Conservation (phyloP, 2,113 vertebrate species). For the Hemiscyllium ocellatum region DNA sequence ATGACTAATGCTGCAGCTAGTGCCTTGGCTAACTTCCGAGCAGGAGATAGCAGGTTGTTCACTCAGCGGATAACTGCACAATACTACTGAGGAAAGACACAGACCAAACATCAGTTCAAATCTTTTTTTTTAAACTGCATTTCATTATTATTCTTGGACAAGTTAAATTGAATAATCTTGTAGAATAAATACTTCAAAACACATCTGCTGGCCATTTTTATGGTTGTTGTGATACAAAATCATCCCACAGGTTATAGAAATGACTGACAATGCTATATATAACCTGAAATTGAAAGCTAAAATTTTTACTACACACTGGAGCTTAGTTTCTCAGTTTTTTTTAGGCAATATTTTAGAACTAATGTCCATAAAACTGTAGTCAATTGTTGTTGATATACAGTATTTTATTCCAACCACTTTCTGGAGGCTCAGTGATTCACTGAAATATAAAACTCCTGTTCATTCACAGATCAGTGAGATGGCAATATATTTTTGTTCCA, state of each 20-base stretch:
- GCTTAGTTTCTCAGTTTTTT: slow-evolving; percentile 1
- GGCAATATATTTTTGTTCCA: not conserved
- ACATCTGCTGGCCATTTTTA: not conserved
- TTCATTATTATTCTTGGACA: not conserved
- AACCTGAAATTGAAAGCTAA: slow-evolving; percentile 5
- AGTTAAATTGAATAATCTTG: not conserved
- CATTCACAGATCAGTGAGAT: not conserved
- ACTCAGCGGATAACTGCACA: too few relatives aligned
- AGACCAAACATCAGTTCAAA: not conserved
- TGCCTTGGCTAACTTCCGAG: not conserved
- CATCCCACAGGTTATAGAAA: not conserved
- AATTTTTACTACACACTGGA: slow-evolving; percentile 5
- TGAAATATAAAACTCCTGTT: not conserved
- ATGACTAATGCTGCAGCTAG: not conserved
- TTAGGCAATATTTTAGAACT: slow-evolving; percentile 8
- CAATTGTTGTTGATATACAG: not conserved
- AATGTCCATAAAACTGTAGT: not conserved
- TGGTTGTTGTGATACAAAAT: not conserved
- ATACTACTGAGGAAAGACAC: too few relatives aligned
- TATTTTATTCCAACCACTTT: slow-evolving; percentile 11
- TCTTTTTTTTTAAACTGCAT: not conserved
- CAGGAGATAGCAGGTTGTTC: not conserved
- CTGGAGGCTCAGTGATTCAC: not conserved
- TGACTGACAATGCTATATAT: not conserved
- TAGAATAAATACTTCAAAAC: not conserved